Evolutionary conservation across 2,888 invertebrate genomes (phyloP).

Genomic region (Ichneumoninae sp.): DNA sequence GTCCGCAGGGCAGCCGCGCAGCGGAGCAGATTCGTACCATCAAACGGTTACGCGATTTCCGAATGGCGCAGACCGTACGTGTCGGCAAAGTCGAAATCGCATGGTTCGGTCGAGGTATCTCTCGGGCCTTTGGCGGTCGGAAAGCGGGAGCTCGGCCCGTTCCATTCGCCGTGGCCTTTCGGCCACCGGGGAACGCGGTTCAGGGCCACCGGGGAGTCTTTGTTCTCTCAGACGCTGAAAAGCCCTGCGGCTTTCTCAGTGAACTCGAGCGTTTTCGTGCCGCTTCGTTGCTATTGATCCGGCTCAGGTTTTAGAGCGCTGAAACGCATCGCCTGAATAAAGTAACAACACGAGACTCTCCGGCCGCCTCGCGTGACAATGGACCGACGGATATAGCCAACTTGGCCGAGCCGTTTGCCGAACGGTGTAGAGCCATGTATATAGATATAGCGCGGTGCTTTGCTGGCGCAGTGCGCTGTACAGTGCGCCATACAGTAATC

Average conservation of each 20-base stretch:
- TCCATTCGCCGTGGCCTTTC: constrained; percentile 22
- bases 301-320: constrained; percentile 26
- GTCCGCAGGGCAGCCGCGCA: neutral
- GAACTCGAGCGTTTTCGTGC: constrained; percentile 30
- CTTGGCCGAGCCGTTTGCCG: neutral
- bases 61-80: neutral
- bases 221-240: constrained; percentile 39
- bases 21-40: constrained; percentile 17
- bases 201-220: constrained; percentile 41
- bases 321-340: constrained; percentile 1
- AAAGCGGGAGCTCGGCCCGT: constrained; percentile 11
- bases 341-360: constrained; percentile 20
- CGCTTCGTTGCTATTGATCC: constrained; percentile 38
- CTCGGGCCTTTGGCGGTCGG: constrained; percentile 3
- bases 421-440: neutral
- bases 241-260: constrained; percentile 27
- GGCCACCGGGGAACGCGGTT: constrained; percentile 22
- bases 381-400: neutral
- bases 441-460: neutral
- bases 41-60: neutral
- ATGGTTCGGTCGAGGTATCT: neutral
- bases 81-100: constrained; percentile 26
- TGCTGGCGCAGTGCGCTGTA: constrained; percentile 9
- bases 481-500: neutral
- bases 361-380: constrained; percentile 48